These are phyloP conservation scores for Mus spretus DNA, from an alignment of 2,797 vertebrate genomes.

Conservation along the genomic window DNA sequence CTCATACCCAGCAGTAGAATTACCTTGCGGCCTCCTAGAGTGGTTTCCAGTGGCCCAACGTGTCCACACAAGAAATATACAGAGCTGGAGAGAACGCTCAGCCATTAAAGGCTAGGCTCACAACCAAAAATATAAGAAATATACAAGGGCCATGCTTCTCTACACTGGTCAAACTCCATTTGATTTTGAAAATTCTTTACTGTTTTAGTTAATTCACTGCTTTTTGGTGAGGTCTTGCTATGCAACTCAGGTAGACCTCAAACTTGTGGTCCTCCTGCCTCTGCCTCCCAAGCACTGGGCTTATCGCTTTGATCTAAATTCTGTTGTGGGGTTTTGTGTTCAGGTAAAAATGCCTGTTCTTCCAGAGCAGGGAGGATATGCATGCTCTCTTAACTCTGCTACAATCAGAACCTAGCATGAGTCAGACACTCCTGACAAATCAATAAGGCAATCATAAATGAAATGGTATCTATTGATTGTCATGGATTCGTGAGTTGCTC, in stretches of 20 bases:
- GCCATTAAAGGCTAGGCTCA: too few relatives aligned
- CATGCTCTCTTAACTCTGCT: background rate
- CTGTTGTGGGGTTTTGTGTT: background rate
- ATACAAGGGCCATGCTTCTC: background rate
- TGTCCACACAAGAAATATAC: background rate
- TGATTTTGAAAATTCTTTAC: background rate
- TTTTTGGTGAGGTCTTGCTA: background rate
- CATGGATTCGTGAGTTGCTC: background rate
- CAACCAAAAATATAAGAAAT: background rate
- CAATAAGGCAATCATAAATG: background rate
- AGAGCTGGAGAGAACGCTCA: too few relatives aligned
- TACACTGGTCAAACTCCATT: background rate
- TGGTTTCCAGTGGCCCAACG: background rate
- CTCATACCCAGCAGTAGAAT: background rate
- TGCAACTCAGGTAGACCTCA: background rate
- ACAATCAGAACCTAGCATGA: background rate
- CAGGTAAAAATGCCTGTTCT: background rate
- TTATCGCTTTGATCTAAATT: background rate
- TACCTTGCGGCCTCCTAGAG: background rate
- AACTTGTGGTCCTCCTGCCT: background rate
- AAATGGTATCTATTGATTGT: conserved; percentile 5
- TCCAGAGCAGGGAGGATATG: background rate
- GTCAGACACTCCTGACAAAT: background rate
- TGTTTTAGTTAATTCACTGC: background rate
- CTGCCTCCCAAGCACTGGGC: background rate